These are phyloP conservation scores for Hylia prasina DNA, from an alignment of 2,113 vertebrate genomes.

Conservation along the genomic window DNA sequence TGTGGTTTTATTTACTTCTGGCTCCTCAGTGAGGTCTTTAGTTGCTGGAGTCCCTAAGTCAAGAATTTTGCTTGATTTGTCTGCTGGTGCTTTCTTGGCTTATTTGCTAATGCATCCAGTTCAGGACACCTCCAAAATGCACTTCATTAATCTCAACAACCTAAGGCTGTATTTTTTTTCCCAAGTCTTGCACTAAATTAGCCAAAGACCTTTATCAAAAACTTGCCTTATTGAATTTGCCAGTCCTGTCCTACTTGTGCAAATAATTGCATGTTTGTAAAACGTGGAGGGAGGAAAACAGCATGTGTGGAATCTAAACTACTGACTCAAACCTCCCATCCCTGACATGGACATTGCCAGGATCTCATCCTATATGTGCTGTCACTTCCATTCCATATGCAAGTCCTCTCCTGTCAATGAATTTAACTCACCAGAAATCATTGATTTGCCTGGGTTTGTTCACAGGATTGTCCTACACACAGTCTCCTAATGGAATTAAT, in stretches of 20 bases:
- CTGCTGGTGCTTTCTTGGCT: background rate
- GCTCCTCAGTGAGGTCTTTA: background rate
- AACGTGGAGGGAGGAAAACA: background rate
- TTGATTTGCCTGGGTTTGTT: constrained; percentile 15
- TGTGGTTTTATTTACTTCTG: background rate
- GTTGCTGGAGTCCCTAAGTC: background rate
- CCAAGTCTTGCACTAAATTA: background rate
- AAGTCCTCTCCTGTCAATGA: background rate
- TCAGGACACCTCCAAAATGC: background rate
- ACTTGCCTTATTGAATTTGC: constrained; percentile 8
- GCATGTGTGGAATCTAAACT: constrained; percentile 8
- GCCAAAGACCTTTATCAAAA: constrained; percentile 13
- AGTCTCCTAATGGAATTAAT: background rate
- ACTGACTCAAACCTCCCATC: background rate
- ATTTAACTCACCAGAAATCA: background rate
- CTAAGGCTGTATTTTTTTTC: background rate
- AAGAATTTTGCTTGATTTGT: background rate
- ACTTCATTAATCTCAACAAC: constrained; percentile 15
- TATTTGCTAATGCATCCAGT: constrained; percentile 1
- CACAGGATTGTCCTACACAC: background rate
- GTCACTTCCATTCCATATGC: background rate
- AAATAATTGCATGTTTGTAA: constrained; percentile 5
- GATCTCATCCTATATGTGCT: background rate
- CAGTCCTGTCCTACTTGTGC: background rate
- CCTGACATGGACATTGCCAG: background rate